Base-by-base conservation (phyloP, 2,113 vertebrate genomes). In the Leucoraja erinaceus region DNA sequence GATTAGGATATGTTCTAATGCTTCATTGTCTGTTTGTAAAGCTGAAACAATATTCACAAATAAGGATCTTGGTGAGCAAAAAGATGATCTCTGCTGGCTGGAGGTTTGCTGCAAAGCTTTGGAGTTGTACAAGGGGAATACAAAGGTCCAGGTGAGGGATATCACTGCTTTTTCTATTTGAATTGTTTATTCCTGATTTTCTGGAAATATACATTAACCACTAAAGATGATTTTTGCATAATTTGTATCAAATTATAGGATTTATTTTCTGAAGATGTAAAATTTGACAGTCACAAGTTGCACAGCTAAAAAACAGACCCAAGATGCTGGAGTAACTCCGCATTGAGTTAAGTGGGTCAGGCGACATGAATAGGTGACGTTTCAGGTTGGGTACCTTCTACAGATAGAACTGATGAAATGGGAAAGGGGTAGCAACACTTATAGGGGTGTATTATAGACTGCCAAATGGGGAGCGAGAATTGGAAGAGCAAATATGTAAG, bases 31-130 rank as follows among this genome's bases (percentile, higher is more conserved):
- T 72, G 95, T 0, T 75, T 95, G 94, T 94, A 77, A 96, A 99
- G 98, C 98, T 70, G 96, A 97, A 94, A 98, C 98, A 93, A 98
- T 99, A 93, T 97, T 98, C 94, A 96, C 98, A 95, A 99, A 96
- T 94, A 97, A 96, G 93, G 96, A 96, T 76, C 95, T 98, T 92
- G 97, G 97, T 94, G 96, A 97, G 95, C 95, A 94, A 94, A 96
- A 94, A 96, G 95, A 97, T 94, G 63, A 96, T 6, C 94, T 97
- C 9, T 96, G 96, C 94, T 99, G 98, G 98, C 95, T 98, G 95
- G 97, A 97, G 94, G 95, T 95, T 3, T 98, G 97, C 94, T 98
- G 97, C 54, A 96, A 94, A 83, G 98, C 98, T 0, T 95, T 99
- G 94, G 97, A 97, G 3, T 88, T 96, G 38, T 98, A 99, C 84